phyloP scores from a whole-genome alignment of 1,140 invertebrate genomes.

The Drosophila nasuta region DNA sequence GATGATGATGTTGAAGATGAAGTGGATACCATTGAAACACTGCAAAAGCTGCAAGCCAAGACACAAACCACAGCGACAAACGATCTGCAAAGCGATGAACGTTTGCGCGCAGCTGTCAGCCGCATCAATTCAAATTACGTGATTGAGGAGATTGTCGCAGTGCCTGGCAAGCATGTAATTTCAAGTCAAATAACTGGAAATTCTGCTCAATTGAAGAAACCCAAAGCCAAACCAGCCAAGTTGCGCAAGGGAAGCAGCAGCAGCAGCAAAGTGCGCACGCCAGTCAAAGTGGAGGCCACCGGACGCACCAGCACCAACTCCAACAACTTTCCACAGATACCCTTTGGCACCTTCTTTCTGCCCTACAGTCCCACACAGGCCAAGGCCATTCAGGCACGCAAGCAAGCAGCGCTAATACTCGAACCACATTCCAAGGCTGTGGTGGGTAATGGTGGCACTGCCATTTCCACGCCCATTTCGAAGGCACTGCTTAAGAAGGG shows the following conservation, averaged over 20 bases:
- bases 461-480: constrained; percentile 89
- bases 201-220: not conserved
- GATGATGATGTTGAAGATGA: constrained; percentile 27
- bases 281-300: constrained; percentile 81
- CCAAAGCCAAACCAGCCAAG: constrained; percentile 33
- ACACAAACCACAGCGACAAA: constrained; percentile 38
- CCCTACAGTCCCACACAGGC: constrained; percentile 61
- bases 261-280: constrained; percentile 6
- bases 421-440: constrained; percentile 88
- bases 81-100: constrained; percentile 65
- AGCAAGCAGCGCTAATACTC: constrained; percentile 86
- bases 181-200: constrained; percentile 41
- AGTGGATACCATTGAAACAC: constrained; percentile 42
- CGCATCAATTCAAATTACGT: constrained; percentile 75
- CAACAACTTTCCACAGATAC: constrained; percentile 73
- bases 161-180: constrained; percentile 70
- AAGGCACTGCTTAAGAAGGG: constrained; percentile 86
- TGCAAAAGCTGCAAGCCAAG: constrained; percentile 64
- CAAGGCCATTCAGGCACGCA: constrained; percentile 53
- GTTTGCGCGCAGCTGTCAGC: constrained; percentile 62
- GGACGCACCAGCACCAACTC: constrained; percentile 68
- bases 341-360: constrained; percentile 75
- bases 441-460: constrained; percentile 88
- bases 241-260: constrained; percentile 21
- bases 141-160: constrained; percentile 73